phyloP scores from a whole-genome alignment of 2,113 vertebrate genomes.

The Oreocharis arfaki region DNA sequence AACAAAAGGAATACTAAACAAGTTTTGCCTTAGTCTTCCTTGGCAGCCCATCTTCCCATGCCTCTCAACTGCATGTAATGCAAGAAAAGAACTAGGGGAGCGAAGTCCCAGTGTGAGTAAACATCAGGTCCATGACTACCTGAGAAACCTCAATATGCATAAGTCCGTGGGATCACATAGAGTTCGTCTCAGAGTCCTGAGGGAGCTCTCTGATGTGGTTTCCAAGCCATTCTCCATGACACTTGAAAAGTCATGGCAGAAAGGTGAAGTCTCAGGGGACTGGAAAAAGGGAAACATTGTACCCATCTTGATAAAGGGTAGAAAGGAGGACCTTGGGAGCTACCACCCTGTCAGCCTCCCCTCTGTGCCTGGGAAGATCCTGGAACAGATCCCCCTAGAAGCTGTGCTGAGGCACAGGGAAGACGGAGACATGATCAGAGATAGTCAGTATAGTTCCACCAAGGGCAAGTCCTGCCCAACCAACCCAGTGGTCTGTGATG shows the following conservation, averaged over 20 bases:
- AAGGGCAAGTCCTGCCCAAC: background rate
- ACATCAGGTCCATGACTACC: background rate
- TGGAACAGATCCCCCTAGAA: background rate
- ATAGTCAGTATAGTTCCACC: rapidly evolving
- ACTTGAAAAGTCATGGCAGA: background rate
- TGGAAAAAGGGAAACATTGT: background rate
- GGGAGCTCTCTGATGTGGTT: background rate
- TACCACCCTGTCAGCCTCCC: background rate
- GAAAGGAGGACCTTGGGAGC: background rate
- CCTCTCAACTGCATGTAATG: background rate
- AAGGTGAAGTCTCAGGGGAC: background rate
- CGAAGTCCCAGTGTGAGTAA: background rate
- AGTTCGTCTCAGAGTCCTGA: background rate
- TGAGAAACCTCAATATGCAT: background rate
- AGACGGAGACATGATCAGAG: background rate
- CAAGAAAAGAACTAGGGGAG: background rate
- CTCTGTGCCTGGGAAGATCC: background rate
- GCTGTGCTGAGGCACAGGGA: background rate
- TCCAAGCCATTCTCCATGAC: too few relatives aligned
- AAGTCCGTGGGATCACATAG: background rate
- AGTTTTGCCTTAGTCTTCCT: background rate
- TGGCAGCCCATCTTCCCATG: background rate
- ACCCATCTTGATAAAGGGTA: background rate
- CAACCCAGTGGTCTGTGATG: background rate
- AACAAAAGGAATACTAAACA: background rate